Evolutionary conservation across 2,113 vertebrate genomes (phyloP).

Genomic region (Phyllopteryx taeniolatus): DNA sequence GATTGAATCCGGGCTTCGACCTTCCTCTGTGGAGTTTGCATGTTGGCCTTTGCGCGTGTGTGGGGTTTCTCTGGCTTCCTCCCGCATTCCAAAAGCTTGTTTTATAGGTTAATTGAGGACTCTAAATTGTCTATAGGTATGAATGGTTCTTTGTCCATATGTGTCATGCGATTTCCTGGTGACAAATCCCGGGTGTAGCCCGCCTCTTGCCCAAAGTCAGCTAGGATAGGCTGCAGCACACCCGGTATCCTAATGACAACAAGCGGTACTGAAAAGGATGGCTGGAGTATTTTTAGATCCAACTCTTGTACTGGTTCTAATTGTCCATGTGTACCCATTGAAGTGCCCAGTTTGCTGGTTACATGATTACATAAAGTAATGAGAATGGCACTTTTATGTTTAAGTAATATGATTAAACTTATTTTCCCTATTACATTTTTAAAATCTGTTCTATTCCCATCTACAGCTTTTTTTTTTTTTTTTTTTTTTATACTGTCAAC

Average conservation of each 20-base stretch:
- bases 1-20: too few relatives aligned
- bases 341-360: not conserved
- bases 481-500: slow-evolving; percentile 19
- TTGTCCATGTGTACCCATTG: not conserved
- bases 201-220: not conserved
- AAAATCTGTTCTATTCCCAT: not conserved
- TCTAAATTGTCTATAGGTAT: too few relatives aligned
- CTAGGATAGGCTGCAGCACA: not conserved
- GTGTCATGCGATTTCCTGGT: too few relatives aligned
- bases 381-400: not conserved
- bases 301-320: not conserved
- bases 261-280: not conserved
- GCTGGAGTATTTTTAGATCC: not conserved
- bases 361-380: not conserved
- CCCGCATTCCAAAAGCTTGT: too few relatives aligned
- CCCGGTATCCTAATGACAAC: not conserved
- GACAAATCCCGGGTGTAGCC: too few relatives aligned
- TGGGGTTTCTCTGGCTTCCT: too few relatives aligned
- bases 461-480: slow-evolving; percentile 8
- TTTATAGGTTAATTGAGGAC: too few relatives aligned
- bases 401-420: too few relatives aligned
- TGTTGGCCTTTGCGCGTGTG: too few relatives aligned
- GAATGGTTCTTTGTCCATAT: too few relatives aligned
- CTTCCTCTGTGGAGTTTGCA: too few relatives aligned
- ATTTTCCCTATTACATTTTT: not conserved